Conservation (phyloP, 1,140 invertebrate genomes). For the Zaprionus gabonicus region DNA sequence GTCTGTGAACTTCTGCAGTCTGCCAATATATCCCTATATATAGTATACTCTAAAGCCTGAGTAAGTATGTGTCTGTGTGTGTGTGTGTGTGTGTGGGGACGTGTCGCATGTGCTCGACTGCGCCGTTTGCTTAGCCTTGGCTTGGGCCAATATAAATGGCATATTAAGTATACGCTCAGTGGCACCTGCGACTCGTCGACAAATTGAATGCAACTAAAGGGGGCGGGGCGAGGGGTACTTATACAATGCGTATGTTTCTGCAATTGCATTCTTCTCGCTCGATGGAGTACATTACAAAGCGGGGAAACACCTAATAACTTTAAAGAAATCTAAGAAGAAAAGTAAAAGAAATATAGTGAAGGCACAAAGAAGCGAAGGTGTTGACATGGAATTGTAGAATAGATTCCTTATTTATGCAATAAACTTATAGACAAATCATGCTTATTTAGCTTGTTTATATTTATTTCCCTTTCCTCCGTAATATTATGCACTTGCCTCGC, state of each 20-base stretch:
- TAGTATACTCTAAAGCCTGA: conserved; percentile 24
- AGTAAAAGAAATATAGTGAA: background rate
- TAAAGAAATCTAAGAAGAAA: background rate
- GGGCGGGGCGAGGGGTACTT: background rate
- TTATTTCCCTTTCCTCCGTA: background rate
- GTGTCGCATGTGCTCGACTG: conserved; percentile 45
- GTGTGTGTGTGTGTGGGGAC: conserved; percentile 18
- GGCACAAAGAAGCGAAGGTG: background rate
- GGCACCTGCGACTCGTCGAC: conserved; percentile 65
- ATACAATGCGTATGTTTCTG: conserved; percentile 23
- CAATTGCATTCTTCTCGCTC: conserved; percentile 7
- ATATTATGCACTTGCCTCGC: background rate
- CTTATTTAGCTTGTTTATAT: background rate
- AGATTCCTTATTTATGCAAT: background rate
- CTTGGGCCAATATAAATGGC: conserved; percentile 68
- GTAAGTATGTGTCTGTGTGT: conserved; percentile 19
- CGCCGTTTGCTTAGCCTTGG: conserved; percentile 69
- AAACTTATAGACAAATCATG: background rate
- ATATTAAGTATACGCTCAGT: conserved; percentile 79
- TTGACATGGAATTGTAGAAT: background rate
- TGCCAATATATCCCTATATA: conserved; percentile 8
- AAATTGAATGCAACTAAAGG: conserved; percentile 41
- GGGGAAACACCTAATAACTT: background rate
- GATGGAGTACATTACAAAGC: background rate
- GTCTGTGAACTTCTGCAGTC: conserved; percentile 48